These are phyloP conservation scores for Oophaga sylvatica DNA, from an alignment of 2,797 vertebrate genomes.

Conservation along the genomic window DNA sequence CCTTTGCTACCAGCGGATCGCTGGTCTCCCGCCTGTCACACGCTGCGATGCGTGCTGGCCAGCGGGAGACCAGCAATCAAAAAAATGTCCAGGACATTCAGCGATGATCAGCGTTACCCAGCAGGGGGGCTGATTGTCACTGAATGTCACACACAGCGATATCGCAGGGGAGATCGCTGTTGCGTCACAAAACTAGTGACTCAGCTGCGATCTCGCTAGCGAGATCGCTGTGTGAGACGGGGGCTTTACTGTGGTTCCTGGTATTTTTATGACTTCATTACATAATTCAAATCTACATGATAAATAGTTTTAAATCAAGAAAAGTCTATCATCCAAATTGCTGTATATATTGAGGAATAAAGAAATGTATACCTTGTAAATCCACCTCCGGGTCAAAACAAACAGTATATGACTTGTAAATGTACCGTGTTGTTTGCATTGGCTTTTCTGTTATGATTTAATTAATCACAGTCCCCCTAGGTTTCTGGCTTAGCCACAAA, in stretches of 20 bases:
- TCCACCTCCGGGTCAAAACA: neutral
- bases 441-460: slow-evolving; percentile 7
- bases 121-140: too few species aligned
- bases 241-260: neutral
- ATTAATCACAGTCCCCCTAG: neutral
- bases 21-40: too few species aligned
- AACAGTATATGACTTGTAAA: neutral
- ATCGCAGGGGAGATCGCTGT: too few species aligned
- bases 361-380: neutral
- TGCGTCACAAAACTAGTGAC: too few species aligned
- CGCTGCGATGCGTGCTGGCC: too few species aligned
- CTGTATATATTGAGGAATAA: neutral
- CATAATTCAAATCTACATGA: neutral
- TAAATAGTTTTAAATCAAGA: neutral
- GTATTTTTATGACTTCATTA: neutral
- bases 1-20: too few species aligned
- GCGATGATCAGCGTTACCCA: too few species aligned
- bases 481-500: slow-evolving; percentile 24
- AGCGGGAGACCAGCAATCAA: too few species aligned
- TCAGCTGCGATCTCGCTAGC: too few species aligned
- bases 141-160: too few species aligned
- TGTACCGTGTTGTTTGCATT: neutral
- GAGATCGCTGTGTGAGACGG: too few species aligned
- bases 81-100: too few species aligned
- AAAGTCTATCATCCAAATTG: neutral